Conservation (phyloP, 2,113 vertebrate species). For the Dermatemys mawii region DNA sequence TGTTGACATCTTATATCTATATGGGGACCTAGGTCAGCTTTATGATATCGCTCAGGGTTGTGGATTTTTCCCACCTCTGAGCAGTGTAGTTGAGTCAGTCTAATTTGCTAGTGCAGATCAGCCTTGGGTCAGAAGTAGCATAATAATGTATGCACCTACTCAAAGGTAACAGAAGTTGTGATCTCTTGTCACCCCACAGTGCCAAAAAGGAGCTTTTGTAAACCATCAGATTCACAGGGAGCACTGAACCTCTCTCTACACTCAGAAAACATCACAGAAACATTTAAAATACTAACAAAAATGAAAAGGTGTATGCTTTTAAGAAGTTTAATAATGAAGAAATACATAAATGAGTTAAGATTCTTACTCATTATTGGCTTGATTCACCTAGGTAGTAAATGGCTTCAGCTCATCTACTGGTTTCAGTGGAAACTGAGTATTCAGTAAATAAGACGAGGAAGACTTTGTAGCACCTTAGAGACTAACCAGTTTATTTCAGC, state of each 20-base stretch:
- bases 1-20: no score
- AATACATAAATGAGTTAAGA: background rate
- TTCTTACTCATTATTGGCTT: background rate
- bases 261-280: background rate
- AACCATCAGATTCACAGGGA: background rate
- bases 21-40: no score
- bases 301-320: background rate
- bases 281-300: background rate
- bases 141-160: background rate
- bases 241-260: background rate
- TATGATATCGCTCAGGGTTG: background rate
- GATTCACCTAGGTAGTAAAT: background rate
- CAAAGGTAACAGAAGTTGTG: background rate
- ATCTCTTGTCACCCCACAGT: no score
- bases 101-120: background rate
- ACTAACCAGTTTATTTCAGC: no score
- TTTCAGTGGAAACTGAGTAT: background rate
- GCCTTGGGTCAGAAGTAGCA: background rate
- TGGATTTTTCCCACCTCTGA: background rate
- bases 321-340: no score
- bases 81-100: background rate
- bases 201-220: no score
- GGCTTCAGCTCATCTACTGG: no score
- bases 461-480: no score
- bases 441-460: no score